phyloP scores from a whole-genome alignment of 2,113 vertebrate genomes.

The Antechinus flavipes region DNA sequence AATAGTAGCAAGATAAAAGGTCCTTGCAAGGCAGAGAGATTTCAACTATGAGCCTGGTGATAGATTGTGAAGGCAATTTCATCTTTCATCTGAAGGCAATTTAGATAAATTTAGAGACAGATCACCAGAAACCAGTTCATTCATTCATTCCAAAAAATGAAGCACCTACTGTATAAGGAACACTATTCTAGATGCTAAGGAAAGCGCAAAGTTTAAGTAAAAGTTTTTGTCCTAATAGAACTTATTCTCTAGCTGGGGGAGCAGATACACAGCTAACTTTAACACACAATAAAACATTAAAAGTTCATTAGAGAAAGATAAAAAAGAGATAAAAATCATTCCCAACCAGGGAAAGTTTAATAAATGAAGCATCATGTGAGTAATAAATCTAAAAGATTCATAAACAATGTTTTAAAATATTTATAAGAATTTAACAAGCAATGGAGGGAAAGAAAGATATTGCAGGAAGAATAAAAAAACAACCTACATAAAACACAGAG shows the following conservation, averaged over 20 bases:
- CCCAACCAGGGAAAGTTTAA: not conserved
- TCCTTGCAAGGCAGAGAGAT: not conserved
- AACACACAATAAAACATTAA: not conserved
- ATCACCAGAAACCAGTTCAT: not conserved
- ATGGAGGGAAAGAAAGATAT: not conserved
- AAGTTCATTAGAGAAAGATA: not conserved
- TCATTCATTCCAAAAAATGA: not conserved
- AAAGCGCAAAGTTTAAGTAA: not conserved
- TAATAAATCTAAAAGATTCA: not conserved
- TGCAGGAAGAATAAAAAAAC: not conserved
- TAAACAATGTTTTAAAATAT: not conserved
- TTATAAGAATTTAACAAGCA: not conserved
- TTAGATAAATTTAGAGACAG: not conserved
- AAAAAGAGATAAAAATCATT: not conserved
- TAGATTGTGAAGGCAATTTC: not conserved
- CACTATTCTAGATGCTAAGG: not conserved
- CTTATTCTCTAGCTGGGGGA: not conserved
- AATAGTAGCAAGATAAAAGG: not conserved
- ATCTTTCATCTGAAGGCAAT: not conserved
- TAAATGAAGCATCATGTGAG: not conserved
- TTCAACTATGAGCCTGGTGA: not conserved
- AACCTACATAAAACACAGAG: not conserved
- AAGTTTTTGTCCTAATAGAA: not conserved
- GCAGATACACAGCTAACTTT: not conserved
- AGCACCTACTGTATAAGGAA: not conserved